Conservation (phyloP, 2,113 vertebrate genomes). For the Eudyptes chrysolophus region DNA sequence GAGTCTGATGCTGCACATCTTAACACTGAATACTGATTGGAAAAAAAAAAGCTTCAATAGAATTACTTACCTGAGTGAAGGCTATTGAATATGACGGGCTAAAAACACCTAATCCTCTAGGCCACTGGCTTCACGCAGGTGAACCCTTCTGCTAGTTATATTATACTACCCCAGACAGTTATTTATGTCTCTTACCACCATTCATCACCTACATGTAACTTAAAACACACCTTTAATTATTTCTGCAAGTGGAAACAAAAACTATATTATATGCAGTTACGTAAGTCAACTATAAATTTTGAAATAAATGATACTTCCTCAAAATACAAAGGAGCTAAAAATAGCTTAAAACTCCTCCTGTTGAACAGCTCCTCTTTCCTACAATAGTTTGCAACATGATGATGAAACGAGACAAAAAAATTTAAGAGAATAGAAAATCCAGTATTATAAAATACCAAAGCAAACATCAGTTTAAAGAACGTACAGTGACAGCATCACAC, state of each 20-base stretch:
- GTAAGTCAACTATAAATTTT: background rate
- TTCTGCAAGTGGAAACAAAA: background rate
- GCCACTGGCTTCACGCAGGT: no score
- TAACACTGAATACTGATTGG: background rate
- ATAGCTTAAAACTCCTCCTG: background rate
- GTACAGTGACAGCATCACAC: background rate
- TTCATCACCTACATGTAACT: background rate
- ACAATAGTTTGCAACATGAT: accelerated
- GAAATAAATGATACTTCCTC: background rate
- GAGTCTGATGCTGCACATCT: background rate
- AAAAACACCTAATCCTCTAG: background rate
- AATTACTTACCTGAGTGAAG: background rate
- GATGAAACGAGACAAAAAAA: background rate
- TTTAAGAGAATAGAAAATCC: background rate
- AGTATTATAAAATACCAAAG: background rate
- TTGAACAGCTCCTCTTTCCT: background rate
- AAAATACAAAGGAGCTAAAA: background rate
- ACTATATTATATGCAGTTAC: no score
- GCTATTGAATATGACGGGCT: background rate
- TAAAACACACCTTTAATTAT: background rate
- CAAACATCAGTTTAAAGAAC: background rate
- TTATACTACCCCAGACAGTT: background rate
- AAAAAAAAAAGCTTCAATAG: background rate
- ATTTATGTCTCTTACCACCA: background rate
- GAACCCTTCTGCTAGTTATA: background rate